Evolutionary conservation across 1,140 invertebrate genomes (phyloP), one percentile per base, ranked within the genome.

Genomic region (Ceratina japonica): DNA sequence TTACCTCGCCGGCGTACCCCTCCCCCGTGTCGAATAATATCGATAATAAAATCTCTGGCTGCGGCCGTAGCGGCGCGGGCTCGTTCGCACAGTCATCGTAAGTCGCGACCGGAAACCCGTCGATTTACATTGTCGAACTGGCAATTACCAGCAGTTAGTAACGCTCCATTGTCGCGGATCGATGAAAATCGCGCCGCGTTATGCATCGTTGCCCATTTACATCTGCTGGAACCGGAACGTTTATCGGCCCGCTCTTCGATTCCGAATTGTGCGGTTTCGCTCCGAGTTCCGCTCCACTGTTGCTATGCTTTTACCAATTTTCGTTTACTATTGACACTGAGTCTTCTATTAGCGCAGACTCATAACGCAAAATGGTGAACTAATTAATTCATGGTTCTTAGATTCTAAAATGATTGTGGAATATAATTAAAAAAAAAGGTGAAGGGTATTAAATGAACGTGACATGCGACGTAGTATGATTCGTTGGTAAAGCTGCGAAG

Each of bases 131-230:
- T 75, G 80, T 79, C 58, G 70, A 75, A 70, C 66, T 75, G 63
- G 37, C 83, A 85, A 85, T 85, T 85, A 85, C 65, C 73, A 70
- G 72, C 75, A 72, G 83, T 85, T 85, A 85, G 84, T 79, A 82
- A 85, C 84, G 84, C 61, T 84, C 62, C 83, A 81, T 81, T 74
- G 84, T 77, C 75, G 75, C 49, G 74, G 69, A 80, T 84, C 66
- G 79, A 76, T 80, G 74, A 51, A 80, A 77, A 76, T 80, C 74
- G 70, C 18, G 51, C 59, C 24, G 7, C 75, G 22, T 37, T 51
- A 70, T 51, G 56, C 75, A 22, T 61, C 74, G 63, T n/a, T 58
- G 63, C 22, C 13, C 22, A 31, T 44, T 76, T 31, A 69, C 44
- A 58, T 20, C 59, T 20, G 75, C 27, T 31, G n/a, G 37, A 8